These are phyloP conservation scores for Drosophila obscura DNA, from an alignment of 1,140 invertebrate genomes.

Conservation along the genomic window DNA sequence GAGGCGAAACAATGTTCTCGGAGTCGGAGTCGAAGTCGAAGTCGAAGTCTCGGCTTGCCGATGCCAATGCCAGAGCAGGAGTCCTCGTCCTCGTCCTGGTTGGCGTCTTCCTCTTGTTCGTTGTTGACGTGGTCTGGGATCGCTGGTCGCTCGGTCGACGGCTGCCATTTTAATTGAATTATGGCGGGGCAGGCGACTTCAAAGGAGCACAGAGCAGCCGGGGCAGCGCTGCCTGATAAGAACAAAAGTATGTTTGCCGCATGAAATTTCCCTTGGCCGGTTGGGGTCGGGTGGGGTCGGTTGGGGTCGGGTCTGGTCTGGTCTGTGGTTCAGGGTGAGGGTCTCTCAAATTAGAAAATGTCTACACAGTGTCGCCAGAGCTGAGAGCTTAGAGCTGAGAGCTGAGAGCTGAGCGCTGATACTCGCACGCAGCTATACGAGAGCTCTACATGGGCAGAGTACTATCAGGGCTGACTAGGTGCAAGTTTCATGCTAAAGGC, in stretches of 20 bases:
- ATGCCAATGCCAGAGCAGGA: too few species aligned
- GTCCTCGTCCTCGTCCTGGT: neutral
- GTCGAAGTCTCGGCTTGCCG: neutral
- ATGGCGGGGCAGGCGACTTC: conserved; percentile 62
- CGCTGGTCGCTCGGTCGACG: conserved; percentile 37
- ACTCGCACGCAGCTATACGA: too few species aligned
- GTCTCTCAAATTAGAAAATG: conserved; percentile 49
- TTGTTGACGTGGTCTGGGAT: neutral
- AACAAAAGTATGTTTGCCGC: conserved; percentile 75
- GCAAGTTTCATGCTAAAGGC: too few species aligned
- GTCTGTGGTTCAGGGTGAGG: conserved; percentile 3
- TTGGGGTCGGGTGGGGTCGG: too few species aligned
- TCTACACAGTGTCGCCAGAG: conserved; percentile 23
- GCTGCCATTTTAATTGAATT: conserved; percentile 79
- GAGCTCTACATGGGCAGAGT: too few species aligned
- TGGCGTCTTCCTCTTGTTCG: neutral
- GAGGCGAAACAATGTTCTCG: conserved; percentile 26
- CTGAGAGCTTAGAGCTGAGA: too few species aligned
- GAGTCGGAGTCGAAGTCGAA: conserved; percentile 1
- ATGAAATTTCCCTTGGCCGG: conserved; percentile 58
- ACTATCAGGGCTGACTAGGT: too few species aligned
- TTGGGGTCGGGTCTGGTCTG: too few species aligned
- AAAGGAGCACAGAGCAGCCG: conserved; percentile 46
- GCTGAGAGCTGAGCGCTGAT: too few species aligned
- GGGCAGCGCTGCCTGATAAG: conserved; percentile 45